Conservation (phyloP, 2,113 vertebrate species). For the Gulo gulo region DNA sequence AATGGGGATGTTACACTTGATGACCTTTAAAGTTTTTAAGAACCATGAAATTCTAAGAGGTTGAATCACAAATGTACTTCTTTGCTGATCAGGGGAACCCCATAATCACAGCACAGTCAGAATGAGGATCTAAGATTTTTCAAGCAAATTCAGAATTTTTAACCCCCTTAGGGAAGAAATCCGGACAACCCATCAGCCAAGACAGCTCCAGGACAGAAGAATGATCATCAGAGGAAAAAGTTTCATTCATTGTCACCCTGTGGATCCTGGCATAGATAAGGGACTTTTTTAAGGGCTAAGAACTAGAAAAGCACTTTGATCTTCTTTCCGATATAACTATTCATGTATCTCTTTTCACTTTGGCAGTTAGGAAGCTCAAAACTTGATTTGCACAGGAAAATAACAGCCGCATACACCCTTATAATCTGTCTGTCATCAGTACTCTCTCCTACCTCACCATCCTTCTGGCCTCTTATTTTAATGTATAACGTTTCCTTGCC, state of each 20-base stretch:
- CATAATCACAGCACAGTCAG: slow-evolving; percentile 38
- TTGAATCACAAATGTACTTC: slow-evolving; percentile 62
- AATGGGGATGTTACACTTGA: slow-evolving; percentile 4
- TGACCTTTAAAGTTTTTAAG: slow-evolving; percentile 66
- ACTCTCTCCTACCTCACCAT: background rate
- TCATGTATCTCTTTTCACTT: background rate
- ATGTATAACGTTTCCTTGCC: background rate
- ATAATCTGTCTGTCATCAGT: background rate
- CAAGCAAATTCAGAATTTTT: slow-evolving; percentile 56
- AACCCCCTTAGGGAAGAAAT: slow-evolving; percentile 29
- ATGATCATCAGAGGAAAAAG: background rate
- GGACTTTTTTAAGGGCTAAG: background rate
- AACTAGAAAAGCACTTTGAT: background rate
- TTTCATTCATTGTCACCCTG: background rate
- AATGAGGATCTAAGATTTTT: slow-evolving; percentile 74
- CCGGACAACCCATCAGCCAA: background rate
- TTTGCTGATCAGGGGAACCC: slow-evolving; percentile 57
- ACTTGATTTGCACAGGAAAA: background rate
- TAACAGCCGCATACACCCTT: background rate
- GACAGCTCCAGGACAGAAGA: background rate
- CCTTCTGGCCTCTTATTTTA: background rate
- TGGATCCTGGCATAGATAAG: background rate
- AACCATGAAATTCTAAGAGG: slow-evolving; percentile 62
- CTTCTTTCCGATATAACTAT: background rate
- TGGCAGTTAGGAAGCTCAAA: background rate